Percentiles rank a stretch among this genome's conserved stretches.
phyloP scores from a whole-genome alignment of 23 tunicate species.

The Pegea sp. region DNA sequence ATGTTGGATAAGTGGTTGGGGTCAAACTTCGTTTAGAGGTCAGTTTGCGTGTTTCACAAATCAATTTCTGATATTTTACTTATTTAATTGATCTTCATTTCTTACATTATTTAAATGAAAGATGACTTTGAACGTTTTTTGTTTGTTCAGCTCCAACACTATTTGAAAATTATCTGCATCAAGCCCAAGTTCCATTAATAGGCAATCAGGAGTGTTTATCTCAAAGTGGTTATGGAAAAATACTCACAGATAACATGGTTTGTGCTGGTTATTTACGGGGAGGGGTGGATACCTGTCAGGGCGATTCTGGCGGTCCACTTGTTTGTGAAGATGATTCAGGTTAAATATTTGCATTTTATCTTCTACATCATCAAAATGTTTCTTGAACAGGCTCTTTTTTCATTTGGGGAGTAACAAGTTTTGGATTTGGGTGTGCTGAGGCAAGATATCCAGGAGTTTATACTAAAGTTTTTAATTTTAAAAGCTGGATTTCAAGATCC shows the following conservation, averaged over 20 bases:
- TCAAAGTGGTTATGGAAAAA: constrained; percentile 25
- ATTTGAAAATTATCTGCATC: constrained; percentile 15
- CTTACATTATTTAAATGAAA: background rate
- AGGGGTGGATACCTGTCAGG: constrained; percentile 80
- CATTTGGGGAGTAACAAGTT: constrained; percentile 36
- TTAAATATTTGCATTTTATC: background rate
- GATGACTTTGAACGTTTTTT: background rate
- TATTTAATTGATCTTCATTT: background rate
- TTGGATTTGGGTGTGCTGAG: constrained; percentile 74
- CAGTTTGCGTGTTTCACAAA: background rate
- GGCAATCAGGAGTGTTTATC: constrained; percentile 5
- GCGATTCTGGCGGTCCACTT: constrained; percentile 87
- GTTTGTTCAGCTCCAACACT: constrained; percentile 14
- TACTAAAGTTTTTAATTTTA: constrained; percentile 31
- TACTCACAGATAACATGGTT: constrained; percentile 33
- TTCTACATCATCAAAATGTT: too few relatives aligned
- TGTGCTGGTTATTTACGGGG: constrained; percentile 73
- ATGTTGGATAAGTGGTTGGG: constrained; percentile 68
- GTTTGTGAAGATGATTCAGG: constrained; percentile 6
- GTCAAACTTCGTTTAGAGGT: constrained; percentile 22
- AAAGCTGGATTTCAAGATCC: constrained; percentile 30
- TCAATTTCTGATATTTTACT: background rate
- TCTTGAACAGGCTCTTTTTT: too few relatives aligned
- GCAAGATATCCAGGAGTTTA: constrained; percentile 63
- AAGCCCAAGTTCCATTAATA: constrained; percentile 44